Conservation (phyloP, 2,888 invertebrate species). For the Miltochrista miniata region DNA sequence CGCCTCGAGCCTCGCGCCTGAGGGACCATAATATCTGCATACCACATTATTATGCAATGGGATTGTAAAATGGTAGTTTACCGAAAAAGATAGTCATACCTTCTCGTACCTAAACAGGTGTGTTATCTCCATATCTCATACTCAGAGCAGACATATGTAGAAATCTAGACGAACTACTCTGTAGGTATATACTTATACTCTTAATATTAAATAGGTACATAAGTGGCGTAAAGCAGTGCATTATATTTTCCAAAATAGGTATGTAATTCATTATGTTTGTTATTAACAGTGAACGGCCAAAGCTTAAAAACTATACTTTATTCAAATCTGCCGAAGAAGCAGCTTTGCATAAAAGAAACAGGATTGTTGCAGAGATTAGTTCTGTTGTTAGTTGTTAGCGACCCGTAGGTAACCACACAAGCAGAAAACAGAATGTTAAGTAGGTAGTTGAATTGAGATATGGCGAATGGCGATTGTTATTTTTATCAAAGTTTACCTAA, state of each 20-base stretch:
- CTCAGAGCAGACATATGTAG: not conserved
- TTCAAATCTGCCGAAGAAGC: constrained; percentile 10
- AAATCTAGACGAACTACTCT: no score
- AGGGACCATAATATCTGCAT: constrained; percentile 32
- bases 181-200: no score
- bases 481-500: no score
- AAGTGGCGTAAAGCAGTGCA: no score
- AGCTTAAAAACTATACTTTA: constrained; percentile 27
- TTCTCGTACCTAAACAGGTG: not conserved
- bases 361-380: not conserved
- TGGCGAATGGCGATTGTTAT: no score
- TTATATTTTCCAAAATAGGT: no score
- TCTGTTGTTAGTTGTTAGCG: no score
- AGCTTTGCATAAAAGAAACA: constrained; percentile 1
- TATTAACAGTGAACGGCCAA: constrained; percentile 34
- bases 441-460: no score
- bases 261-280: constrained; percentile 46
- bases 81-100: constrained; percentile 4
- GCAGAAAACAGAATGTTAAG: no score
- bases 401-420: no score
- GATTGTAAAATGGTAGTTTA: constrained; percentile 10
- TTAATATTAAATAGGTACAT: no score
- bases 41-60: constrained; percentile 21
- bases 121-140: not conserved
- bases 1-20: constrained; percentile 15